These are phyloP conservation scores for Melipona quadrifasciata DNA, from an alignment of 1,140 invertebrate genomes.

Conservation along the genomic window DNA sequence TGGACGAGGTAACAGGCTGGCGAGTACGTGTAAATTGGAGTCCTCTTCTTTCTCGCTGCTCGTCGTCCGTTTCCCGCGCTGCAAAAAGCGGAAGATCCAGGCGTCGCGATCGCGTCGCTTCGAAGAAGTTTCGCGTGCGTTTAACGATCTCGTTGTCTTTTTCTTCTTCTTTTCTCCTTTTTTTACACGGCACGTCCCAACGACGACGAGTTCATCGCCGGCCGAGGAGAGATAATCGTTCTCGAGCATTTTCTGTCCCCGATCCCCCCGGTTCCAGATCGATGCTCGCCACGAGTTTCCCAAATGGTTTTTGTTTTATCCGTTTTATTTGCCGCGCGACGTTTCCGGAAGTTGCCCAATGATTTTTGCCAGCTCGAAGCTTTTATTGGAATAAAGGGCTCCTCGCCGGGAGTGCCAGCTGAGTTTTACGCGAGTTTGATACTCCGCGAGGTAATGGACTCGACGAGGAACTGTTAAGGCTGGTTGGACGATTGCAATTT, in stretches of 20 bases:
- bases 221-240: neutral
- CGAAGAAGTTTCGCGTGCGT: constrained; percentile 43
- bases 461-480: no score
- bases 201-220: constrained; percentile 25
- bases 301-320: constrained; percentile 1
- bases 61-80: neutral
- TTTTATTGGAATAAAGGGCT: neutral
- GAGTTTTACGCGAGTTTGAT: neutral
- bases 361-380: neutral
- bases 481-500: neutral
- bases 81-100: constrained; percentile 37
- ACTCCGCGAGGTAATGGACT: neutral
- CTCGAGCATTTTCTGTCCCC: neutral
- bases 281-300: neutral
- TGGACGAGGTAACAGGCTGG: constrained; percentile 18
- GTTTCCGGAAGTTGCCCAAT: neutral
- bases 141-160: constrained; percentile 37
- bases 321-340: neutral
- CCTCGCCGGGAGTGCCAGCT: no score
- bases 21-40: constrained; percentile 52
- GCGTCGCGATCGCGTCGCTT: neutral
- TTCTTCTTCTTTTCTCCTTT: no score
- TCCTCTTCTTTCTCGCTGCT: neutral
- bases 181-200: neutral
- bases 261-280: neutral